Conservation (phyloP, 92 coral and sea anemone genomes). For the Heliopora coerulea region DNA sequence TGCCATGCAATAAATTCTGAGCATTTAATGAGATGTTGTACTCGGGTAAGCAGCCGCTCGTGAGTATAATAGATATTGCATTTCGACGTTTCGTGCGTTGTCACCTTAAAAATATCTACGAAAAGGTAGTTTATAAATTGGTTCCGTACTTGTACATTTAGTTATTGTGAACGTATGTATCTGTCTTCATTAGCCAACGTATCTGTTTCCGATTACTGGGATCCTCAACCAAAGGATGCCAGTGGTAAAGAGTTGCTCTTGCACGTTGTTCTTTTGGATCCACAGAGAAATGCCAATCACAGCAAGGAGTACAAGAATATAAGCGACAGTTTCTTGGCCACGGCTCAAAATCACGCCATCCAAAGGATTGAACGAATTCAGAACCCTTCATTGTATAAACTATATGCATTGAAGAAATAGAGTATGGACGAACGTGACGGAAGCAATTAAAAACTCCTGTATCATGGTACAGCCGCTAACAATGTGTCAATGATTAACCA, state of each 20-base stretch:
- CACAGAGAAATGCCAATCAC: slow-evolving; percentile 9
- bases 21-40: too few species aligned
- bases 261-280: slow-evolving; percentile 58
- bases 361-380: slow-evolving; percentile 59
- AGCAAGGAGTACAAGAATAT: slow-evolving; percentile 46
- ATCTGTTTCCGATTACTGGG: slow-evolving; percentile 63
- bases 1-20: too few species aligned
- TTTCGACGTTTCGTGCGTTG: too few species aligned
- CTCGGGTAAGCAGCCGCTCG: too few species aligned
- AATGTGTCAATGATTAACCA: slow-evolving; percentile 50
- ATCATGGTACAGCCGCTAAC: slow-evolving; percentile 59
- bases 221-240: slow-evolving; percentile 56
- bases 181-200: slow-evolving; percentile 30
- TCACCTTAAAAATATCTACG: too few species aligned
- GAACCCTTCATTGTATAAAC: slow-evolving; percentile 51
- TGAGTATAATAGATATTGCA: too few species aligned
- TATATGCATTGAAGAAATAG: slow-evolving; percentile 51
- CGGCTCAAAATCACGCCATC: slow-evolving; percentile 32
- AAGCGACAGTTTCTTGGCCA: slow-evolving; percentile 13
- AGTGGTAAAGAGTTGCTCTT: slow-evolving; percentile 56
- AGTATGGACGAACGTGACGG: slow-evolving; percentile 62
- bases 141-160: too few species aligned
- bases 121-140: too few species aligned
- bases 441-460: slow-evolving; percentile 62
- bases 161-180: not conserved